Evolutionary conservation across 2,797 vertebrate genomes (phyloP).

Genomic region (Gallirallus australis): DNA sequence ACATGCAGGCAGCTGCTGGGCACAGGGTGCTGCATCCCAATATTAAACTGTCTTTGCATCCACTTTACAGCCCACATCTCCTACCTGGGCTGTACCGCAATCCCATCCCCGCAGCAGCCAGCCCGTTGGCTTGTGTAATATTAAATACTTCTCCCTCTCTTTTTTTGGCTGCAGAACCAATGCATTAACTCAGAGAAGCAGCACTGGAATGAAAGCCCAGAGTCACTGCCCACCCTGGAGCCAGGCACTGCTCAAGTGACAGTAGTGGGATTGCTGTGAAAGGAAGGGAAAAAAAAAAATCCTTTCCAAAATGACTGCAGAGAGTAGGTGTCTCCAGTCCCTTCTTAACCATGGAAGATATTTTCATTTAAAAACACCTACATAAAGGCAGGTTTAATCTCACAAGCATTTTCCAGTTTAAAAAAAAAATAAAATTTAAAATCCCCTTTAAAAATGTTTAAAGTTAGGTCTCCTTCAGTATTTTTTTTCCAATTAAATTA

Average conservation of each 20-base stretch:
- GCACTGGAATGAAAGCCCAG: neutral
- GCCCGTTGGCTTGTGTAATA: neutral
- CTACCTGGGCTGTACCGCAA: neutral
- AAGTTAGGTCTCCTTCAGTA: neutral
- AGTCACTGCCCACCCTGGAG: neutral
- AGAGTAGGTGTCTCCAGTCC: neutral
- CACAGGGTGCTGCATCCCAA: neutral
- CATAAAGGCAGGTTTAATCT: conserved; percentile 6
- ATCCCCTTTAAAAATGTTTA: neutral
- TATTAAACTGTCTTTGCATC: neutral
- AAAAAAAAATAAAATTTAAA: neutral
- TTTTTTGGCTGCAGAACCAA: neutral
- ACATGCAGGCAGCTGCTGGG: neutral
- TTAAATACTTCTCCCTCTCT: neutral
- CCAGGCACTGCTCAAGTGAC: fast-evolving
- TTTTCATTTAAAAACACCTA: neutral
- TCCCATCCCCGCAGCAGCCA: neutral
- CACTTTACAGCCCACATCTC: neutral
- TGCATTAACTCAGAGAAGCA: neutral
- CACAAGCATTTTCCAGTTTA: neutral
- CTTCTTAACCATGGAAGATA: neutral
- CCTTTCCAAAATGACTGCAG: neutral
- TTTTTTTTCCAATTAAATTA: conserved; percentile 36
- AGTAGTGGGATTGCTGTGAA: neutral
- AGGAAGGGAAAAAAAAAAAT: neutral